Percentiles rank a stretch among this genome's conserved stretches.
phyloP scores from a whole-genome alignment of 2,797 vertebrate genomes.

The Lindbergichthys nudifrons region DNA sequence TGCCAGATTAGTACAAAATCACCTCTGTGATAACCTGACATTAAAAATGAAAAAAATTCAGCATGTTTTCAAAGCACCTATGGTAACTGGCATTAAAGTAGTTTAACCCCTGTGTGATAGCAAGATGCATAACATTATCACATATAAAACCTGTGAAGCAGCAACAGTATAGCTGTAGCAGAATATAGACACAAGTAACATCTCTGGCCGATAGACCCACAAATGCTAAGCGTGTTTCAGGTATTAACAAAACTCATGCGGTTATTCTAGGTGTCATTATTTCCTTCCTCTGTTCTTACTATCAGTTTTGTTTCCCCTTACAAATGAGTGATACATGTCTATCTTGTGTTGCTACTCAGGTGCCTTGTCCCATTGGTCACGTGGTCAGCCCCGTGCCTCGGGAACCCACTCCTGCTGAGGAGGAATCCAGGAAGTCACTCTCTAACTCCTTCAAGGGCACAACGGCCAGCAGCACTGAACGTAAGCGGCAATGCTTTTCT shows the following conservation, averaged over 20 bases:
- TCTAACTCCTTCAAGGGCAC: conserved; percentile 91
- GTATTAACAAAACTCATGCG: background rate
- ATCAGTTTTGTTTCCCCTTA: background rate
- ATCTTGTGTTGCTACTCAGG: conserved; percentile 65
- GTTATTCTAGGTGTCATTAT: background rate
- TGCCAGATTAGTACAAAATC: background rate
- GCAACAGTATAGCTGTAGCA: background rate
- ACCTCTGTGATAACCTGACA: background rate
- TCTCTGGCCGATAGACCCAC: too few relatives aligned
- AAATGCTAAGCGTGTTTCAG: background rate
- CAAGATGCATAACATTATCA: background rate
- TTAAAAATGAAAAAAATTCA: conserved; percentile 6
- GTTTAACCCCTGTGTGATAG: background rate
- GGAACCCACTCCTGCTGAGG: conserved; percentile 90
- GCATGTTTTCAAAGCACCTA: background rate
- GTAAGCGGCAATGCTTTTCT: conserved; percentile 75
- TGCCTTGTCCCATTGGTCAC: conserved; percentile 77
- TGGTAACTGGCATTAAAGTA: conserved; percentile 5
- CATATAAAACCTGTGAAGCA: background rate
- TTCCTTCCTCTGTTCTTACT: background rate
- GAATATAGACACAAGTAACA: background rate
- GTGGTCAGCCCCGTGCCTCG: conserved; percentile 84
- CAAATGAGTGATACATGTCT: background rate
- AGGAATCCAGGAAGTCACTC: conserved; percentile 89
- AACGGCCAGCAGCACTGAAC: conserved; percentile 93